Percentiles rank a stretch among this genome's conserved stretches.
Conservation (phyloP, 2,797 vertebrate genomes). For the Myotis findleyi region DNA sequence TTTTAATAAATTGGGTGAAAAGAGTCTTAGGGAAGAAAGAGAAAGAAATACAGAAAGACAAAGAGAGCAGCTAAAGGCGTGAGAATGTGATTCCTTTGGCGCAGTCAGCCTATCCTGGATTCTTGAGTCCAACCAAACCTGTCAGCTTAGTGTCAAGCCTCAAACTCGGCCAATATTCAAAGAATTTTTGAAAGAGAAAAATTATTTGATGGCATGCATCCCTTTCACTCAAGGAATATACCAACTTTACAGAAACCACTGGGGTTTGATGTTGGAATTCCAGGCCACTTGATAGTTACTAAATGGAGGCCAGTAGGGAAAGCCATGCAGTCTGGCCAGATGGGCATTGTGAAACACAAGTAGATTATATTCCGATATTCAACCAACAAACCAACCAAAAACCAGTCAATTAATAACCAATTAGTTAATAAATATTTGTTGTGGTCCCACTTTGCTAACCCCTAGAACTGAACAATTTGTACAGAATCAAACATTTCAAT, state of each 20-base stretch:
- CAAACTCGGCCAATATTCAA: neutral
- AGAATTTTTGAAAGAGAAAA: neutral
- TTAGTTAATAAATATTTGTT: neutral
- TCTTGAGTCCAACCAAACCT: neutral
- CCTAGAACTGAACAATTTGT: neutral
- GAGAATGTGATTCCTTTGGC: neutral
- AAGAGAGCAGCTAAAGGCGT: neutral
- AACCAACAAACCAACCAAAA: neutral
- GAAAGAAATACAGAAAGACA: neutral
- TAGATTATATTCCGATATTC: neutral
- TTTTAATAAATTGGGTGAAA: neutral
- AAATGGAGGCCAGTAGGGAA: neutral
- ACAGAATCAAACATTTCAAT: neutral
- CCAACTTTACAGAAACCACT: neutral
- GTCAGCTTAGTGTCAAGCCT: neutral
- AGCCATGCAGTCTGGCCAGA: neutral
- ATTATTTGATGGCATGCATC: neutral
- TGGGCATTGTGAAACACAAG: neutral
- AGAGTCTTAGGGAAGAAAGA: neutral
- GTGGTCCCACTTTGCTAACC: neutral
- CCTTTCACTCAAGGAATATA: neutral
- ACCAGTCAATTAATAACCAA: neutral
- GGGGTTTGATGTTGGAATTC: neutral
- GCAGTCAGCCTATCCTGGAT: neutral
- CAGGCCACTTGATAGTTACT: neutral